phyloP scores from a whole-genome alignment of 2,113 vertebrate genomes.

The Hoplias malabaricus region DNA sequence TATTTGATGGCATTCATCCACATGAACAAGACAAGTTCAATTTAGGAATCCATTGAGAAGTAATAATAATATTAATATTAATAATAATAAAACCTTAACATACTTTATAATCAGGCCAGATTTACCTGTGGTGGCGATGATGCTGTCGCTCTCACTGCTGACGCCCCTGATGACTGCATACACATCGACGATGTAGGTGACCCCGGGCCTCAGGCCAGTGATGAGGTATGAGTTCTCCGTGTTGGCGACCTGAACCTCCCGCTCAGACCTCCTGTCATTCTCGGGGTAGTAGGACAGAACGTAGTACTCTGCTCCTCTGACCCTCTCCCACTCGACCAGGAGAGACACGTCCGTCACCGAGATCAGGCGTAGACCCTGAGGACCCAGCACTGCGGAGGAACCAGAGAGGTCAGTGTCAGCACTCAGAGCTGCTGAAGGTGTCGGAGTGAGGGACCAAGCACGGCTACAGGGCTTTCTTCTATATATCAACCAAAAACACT shows the following conservation, averaged over 20 bases:
- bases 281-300: constrained; percentile 78
- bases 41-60: too few species aligned
- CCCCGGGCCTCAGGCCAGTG: constrained; percentile 71
- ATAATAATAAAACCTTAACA: background rate
- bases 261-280: constrained; percentile 57
- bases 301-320: constrained; percentile 78
- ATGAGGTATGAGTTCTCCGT: constrained; percentile 77
- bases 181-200: constrained; percentile 77
- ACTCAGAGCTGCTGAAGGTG: too few species aligned
- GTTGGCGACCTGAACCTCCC: constrained; percentile 73
- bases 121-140: constrained; percentile 79
- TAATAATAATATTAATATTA: too few species aligned
- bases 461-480: too few species aligned
- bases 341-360: constrained; percentile 76
- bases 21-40: too few species aligned
- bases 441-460: too few species aligned
- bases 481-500: too few species aligned
- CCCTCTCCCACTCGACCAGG: constrained; percentile 79
- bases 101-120: too few species aligned
- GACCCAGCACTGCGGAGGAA: constrained; percentile 69
- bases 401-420: too few species aligned
- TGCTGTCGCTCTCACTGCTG: constrained; percentile 73
- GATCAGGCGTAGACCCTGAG: constrained; percentile 77
- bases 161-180: constrained; percentile 73
- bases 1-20: too few species aligned